Base-by-base conservation (phyloP, 2,113 vertebrate genomes). In the Dipodomys stephensi region DNA sequence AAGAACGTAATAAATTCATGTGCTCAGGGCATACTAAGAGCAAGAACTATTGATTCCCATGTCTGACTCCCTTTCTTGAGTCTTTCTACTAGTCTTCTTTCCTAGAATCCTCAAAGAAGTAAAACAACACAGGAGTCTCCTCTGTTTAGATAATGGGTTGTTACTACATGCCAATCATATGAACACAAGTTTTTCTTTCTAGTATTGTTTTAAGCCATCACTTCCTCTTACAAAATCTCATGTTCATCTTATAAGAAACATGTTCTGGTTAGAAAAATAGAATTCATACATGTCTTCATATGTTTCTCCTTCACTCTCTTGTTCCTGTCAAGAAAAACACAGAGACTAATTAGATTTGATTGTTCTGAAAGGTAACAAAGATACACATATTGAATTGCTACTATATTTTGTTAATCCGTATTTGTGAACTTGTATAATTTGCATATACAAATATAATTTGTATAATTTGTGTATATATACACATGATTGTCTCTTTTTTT, bases 251-350 rank as follows among this genome's bases (percentile, higher is more conserved):
- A 87, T 46, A 95, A 77, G 23, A 49, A 83, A 95, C 88, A 69
- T 69, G 19, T 60, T n/a, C 68, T n/a, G 49, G 49, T 84, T 64
- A 60, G 39, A 91, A 72, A 92, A 95, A 83, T 32, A 11, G 49
- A 89, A 78, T 69, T 98, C 98, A 96, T 98, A 98, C 93, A 99
- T 98, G 78, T 99, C 99, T 97, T 99, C 99, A 93, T 99, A 99
- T 94, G 95, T 98, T 77, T 99, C 99, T 80, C 95, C 98, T 44
- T 98, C 98, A 69, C 98, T 98, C 6, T 98, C 98, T 85, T 98
- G 96, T 32, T 97, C 98, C 98, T 99, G 78, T 92, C 95, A 96
- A 62, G 92, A 96, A 80, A 96, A 93, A 84, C 18, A 89, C 82
- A 11, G 92, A 73, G 64, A 57, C 68, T 85, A 28, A 83, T 92